Evolutionary conservation across 2,797 vertebrate genomes (phyloP).

Genomic region (Triplophysa bombifrons): DNA sequence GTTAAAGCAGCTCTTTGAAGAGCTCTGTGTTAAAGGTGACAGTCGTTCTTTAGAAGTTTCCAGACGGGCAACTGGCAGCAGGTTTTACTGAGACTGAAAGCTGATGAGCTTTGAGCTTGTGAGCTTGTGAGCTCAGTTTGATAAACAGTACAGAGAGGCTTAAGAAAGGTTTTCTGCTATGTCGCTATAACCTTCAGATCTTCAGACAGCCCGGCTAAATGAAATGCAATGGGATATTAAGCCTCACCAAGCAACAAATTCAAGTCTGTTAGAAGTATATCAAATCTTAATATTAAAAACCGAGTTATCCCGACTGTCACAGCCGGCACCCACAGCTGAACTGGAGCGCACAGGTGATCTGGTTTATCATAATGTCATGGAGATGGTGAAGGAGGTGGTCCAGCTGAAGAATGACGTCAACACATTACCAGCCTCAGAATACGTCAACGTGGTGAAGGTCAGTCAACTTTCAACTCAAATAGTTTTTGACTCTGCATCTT

Average conservation of each 20-base stretch:
- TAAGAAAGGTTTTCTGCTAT: background rate
- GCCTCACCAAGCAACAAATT: background rate
- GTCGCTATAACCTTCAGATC: background rate
- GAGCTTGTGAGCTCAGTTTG: conserved; percentile 27
- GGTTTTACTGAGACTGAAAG: conserved; percentile 42
- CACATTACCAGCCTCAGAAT: conserved; percentile 80
- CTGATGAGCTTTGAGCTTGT: conserved; percentile 36
- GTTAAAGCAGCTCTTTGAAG: conserved; percentile 44
- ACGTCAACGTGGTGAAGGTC: conserved; percentile 87
- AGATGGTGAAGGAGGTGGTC: conserved; percentile 87
- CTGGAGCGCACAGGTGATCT: conserved; percentile 86
- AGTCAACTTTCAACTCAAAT: background rate
- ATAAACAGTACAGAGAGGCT: background rate
- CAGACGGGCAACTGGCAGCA: conserved; percentile 39
- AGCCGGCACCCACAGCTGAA: conserved; percentile 84
- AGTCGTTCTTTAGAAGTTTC: conserved; percentile 40
- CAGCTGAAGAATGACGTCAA: conserved; percentile 87
- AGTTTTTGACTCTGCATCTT: background rate
- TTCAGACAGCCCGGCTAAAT: background rate
- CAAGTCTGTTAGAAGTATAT: background rate
- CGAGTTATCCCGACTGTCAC: conserved; percentile 39
- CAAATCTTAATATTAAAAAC: background rate
- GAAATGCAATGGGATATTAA: background rate
- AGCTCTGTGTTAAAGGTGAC: background rate
- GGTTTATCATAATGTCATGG: conserved; percentile 87